Conservation (phyloP, 1,140 invertebrate genomes). For the Gryllus bimaculatus region DNA sequence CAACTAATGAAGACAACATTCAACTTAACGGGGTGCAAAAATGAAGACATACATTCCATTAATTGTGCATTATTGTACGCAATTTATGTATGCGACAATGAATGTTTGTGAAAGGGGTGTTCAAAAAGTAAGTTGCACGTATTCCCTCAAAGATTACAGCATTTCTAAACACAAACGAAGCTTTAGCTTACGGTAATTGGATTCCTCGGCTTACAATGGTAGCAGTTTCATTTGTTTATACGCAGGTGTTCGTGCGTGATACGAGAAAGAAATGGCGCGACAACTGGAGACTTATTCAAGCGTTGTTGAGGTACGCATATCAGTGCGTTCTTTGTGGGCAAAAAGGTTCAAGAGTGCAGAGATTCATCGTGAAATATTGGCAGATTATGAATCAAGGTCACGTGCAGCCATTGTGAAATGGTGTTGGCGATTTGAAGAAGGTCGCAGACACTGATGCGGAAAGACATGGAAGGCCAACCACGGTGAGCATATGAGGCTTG, state of each 20-base stretch:
- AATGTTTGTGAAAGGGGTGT: not conserved
- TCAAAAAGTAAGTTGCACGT: constrained; percentile 11
- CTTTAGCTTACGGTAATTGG: not conserved
- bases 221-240: not conserved
- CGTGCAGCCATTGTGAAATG: constrained; percentile 7
- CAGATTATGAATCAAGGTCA: not conserved
- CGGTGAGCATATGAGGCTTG: not conserved
- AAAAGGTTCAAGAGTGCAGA: not conserved
- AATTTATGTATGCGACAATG: no score
- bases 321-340: not conserved
- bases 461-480: not conserved
- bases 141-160: not conserved
- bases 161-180: not conserved
- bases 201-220: not conserved
- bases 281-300: not conserved
- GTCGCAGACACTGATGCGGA: not conserved
- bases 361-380: not conserved
- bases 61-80: no score
- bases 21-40: no score
- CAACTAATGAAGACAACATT: no score
- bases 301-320: not conserved
- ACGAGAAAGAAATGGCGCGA: not conserved
- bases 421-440: not conserved
- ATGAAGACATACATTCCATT: no score
- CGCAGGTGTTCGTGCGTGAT: not conserved